These are phyloP conservation scores for Lynx canadensis DNA, from an alignment of 2,113 vertebrate genomes.

Conservation along the genomic window DNA sequence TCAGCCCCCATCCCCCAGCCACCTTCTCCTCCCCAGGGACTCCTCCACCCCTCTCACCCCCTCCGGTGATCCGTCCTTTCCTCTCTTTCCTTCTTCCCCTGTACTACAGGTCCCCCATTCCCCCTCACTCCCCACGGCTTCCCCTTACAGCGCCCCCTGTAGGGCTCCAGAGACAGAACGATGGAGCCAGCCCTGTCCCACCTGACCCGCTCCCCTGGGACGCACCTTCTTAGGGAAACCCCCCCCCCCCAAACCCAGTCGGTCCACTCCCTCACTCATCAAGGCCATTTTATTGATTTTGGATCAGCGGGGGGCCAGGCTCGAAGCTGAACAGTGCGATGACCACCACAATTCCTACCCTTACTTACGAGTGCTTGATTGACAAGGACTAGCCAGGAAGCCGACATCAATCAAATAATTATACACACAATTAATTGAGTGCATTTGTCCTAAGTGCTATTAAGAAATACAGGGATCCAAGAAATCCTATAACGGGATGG, in stretches of 20 bases:
- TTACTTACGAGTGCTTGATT: background rate
- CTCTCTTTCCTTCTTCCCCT: background rate
- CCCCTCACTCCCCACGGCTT: background rate
- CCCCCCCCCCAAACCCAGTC: background rate
- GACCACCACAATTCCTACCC: background rate
- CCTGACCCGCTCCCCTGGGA: background rate
- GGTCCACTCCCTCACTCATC: background rate
- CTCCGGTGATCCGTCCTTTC: background rate
- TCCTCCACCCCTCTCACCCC: background rate
- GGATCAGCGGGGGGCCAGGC: background rate
- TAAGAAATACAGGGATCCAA: background rate
- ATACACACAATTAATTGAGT: slow-evolving; percentile 14
- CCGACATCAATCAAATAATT: background rate
- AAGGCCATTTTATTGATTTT: rapidly evolving
- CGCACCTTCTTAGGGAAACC: background rate
- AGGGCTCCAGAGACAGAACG: background rate
- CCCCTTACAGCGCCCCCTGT: background rate
- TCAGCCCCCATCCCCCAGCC: background rate
- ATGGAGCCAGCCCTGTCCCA: background rate
- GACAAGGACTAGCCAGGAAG: background rate
- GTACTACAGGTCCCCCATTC: background rate
- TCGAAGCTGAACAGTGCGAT: background rate
- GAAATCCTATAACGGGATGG: background rate
- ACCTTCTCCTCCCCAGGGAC: background rate
- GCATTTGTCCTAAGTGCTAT: slow-evolving; percentile 1